Percentiles rank a stretch among this genome's conserved stretches.
These are phyloP conservation scores for Haliclystus octoradiatus DNA, from an alignment of 30 jellyfish, hydroid and myxozoan genomes.

Conservation along the genomic window DNA sequence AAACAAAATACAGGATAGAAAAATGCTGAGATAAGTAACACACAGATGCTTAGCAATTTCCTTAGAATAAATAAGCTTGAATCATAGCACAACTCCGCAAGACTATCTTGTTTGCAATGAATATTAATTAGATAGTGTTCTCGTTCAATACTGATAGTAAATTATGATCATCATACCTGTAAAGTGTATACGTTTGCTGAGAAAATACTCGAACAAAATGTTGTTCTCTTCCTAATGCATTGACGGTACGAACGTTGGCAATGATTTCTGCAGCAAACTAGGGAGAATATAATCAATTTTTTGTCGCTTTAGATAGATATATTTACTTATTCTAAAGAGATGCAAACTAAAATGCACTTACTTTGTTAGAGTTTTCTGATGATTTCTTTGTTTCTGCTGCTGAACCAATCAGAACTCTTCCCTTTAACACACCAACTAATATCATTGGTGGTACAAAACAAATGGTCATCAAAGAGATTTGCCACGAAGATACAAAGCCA, in stretches of 20 bases:
- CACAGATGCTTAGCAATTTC: no score
- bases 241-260: slow-evolving; percentile 71
- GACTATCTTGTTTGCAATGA: no score
- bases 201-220: no score
- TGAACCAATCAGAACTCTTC: slow-evolving; percentile 46
- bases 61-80: no score
- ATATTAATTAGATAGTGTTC: no score
- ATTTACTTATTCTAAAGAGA: background rate
- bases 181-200: no score
- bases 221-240: slow-evolving; percentile 56
- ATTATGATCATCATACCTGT: no score
- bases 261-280: slow-evolving; percentile 73
- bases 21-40: no score
- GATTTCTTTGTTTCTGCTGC: slow-evolving; percentile 49
- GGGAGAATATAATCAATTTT: background rate
- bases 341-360: slow-evolving; percentile 4
- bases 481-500: slow-evolving; percentile 63
- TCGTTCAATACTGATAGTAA: no score
- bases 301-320: background rate
- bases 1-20: no score
- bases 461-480: slow-evolving; percentile 45
- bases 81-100: no score
- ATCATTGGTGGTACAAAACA: slow-evolving; percentile 58
- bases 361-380: slow-evolving; percentile 57
- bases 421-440: slow-evolving; percentile 63